Conservation (phyloP, 2,113 vertebrate species). For the Chrysemys picta region DNA sequence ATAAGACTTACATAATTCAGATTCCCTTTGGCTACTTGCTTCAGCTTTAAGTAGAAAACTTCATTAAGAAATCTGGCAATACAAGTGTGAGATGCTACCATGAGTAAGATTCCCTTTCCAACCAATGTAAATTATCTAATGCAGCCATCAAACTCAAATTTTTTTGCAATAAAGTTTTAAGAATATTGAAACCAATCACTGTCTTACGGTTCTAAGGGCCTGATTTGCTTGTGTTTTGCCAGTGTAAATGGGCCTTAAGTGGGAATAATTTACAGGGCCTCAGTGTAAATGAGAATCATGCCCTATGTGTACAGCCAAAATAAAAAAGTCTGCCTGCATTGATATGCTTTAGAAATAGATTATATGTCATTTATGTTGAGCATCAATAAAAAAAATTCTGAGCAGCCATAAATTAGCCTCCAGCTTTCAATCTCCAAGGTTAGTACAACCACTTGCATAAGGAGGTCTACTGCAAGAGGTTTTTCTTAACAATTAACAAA, state of each 20-base stretch:
- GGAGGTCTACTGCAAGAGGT: background rate
- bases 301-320: background rate
- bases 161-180: background rate
- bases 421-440: background rate
- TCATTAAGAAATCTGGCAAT: background rate
- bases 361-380: background rate
- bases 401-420: background rate
- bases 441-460: rapidly evolving
- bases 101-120: background rate
- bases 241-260: background rate
- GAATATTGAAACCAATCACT: background rate
- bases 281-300: background rate
- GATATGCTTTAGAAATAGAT: background rate
- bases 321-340: background rate
- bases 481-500: background rate
- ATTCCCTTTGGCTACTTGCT: background rate
- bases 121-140: background rate
- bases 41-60: background rate
- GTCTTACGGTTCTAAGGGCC: background rate
- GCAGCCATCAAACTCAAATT: background rate
- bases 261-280: background rate
- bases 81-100: background rate
- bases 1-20: constrained; percentile 17
- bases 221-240: background rate
- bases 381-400: background rate